Conservation (phyloP, 2,888 invertebrate genomes). For the Papilio elwesi region DNA sequence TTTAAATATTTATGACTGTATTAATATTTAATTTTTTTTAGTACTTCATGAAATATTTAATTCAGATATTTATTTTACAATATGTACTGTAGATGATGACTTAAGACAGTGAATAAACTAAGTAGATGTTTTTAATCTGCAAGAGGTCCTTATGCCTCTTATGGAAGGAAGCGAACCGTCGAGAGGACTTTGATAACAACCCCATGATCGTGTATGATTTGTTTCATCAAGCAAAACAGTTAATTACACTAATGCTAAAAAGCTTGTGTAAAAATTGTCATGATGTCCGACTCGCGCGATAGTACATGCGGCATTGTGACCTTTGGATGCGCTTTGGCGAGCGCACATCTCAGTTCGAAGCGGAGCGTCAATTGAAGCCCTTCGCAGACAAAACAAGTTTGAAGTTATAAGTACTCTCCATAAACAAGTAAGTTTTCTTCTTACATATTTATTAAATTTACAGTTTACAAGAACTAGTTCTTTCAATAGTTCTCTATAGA, state of each 20-base stretch:
- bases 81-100: too few species aligned
- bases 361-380: constrained; percentile 25
- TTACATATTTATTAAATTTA: neutral
- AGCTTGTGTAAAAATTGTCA: neutral
- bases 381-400: neutral
- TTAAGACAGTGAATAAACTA: too few species aligned
- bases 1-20: neutral
- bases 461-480: neutral
- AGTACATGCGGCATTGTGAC: neutral
- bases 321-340: constrained; percentile 21
- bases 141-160: too few species aligned
- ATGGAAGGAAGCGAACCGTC: too few species aligned
- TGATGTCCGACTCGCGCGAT: constrained; percentile 26
- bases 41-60: too few species aligned
- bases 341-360: constrained; percentile 27
- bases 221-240: neutral
- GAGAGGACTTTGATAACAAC: too few species aligned
- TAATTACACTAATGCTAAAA: neutral
- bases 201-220: too few species aligned
- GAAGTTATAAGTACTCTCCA: neutral
- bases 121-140: too few species aligned
- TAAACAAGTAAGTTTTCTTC: constrained; percentile 26
- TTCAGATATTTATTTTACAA: too few species aligned
- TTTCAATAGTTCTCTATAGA: too few species aligned
- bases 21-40: neutral